Conservation (phyloP, 2,113 vertebrate genomes). For the Galemys pyrenaicus region DNA sequence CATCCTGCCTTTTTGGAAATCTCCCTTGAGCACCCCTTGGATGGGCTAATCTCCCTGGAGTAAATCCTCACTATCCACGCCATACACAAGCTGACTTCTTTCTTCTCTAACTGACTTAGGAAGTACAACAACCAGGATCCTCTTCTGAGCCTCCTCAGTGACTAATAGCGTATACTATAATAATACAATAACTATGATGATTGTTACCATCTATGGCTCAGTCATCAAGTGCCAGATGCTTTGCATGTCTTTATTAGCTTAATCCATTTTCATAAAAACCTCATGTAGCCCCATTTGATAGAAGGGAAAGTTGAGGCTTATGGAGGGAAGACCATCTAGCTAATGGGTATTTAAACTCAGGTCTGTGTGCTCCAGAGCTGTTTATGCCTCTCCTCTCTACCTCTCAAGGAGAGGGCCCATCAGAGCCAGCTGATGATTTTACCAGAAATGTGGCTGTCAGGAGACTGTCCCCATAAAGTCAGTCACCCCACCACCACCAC, state of each 20-base stretch:
- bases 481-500: background rate
- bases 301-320: background rate
- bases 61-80: background rate
- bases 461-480: background rate
- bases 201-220: background rate
- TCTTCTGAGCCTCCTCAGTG: background rate
- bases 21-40: background rate
- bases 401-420: no score
- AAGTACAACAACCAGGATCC: background rate
- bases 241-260: background rate
- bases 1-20: background rate
- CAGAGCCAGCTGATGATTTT: background rate
- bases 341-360: background rate
- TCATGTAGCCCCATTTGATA: background rate
- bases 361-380: background rate
- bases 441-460: background rate
- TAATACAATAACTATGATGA: background rate
- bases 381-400: background rate
- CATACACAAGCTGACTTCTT: background rate
- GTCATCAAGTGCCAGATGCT: background rate
- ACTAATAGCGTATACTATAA: background rate
- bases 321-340: background rate
- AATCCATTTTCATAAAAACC: background rate
- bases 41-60: background rate
- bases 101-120: background rate